phyloP scores from a whole-genome alignment of 2,888 invertebrate genomes.

The Camponotus fellah region DNA sequence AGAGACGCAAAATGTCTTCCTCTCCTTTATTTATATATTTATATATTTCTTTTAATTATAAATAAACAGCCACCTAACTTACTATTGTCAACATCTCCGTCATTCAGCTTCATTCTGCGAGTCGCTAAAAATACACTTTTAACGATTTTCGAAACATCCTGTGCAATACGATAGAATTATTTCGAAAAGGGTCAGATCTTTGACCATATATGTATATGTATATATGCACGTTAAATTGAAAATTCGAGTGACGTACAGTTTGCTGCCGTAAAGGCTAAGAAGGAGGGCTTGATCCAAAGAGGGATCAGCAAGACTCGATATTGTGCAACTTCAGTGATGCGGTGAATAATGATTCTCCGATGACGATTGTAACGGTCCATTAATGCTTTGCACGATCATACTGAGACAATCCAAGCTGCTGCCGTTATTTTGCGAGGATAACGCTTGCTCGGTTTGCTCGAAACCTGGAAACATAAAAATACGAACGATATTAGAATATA shows the following conservation, averaged over 20 bases:
- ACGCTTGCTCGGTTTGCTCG: conserved; percentile 76
- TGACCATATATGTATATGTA: not conserved
- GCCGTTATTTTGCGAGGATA: conserved; percentile 84
- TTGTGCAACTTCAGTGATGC: conserved; percentile 74
- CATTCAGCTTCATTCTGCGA: not conserved
- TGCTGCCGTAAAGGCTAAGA: not conserved
- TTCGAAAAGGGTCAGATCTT: not conserved
- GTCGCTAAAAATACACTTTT: not conserved
- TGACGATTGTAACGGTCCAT: conserved; percentile 83
- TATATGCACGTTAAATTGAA: not conserved
- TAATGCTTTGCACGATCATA: conserved; percentile 91
- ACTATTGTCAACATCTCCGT: not conserved
- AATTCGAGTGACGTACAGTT: not conserved
- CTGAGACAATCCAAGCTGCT: conserved; percentile 90
- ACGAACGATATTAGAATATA: not conserved
- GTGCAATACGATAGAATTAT: not conserved
- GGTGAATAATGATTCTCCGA: conserved; percentile 78
- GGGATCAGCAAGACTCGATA: conserved; percentile 64
- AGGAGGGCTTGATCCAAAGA: conserved; percentile 18
- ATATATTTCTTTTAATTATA: not conserved
- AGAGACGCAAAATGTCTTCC: not conserved
- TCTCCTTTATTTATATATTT: not conserved
- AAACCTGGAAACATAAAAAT: conserved; percentile 77
- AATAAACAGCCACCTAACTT: not conserved
- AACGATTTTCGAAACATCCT: not conserved